A percentile compares a stretch with the other conserved stretches of the same genome.
Conservation (phyloP, 2,797 vertebrate species). For the Gallinago stenura region DNA sequence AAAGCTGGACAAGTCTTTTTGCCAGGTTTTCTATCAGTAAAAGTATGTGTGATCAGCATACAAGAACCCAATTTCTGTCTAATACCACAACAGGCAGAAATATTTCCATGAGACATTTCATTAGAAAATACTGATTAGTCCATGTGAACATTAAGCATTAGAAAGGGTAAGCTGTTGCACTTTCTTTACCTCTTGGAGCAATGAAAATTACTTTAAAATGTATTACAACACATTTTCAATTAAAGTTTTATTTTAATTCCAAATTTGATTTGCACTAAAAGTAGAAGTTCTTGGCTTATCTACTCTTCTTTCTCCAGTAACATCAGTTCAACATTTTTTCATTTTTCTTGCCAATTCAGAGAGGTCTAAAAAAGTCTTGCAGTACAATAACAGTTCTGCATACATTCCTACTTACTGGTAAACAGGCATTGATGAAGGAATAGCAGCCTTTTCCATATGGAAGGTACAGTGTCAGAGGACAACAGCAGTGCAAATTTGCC, state of each 20-base stretch:
- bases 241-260: neutral
- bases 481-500: neutral
- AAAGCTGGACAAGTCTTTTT: neutral
- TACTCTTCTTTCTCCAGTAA: neutral
- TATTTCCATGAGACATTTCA: neutral
- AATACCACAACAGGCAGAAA: neutral
- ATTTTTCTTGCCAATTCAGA: neutral
- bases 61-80: neutral
- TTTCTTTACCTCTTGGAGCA: neutral
- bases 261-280: neutral
- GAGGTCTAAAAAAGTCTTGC: neutral
- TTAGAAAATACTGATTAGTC: neutral
- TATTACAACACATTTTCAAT: neutral
- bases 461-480: neutral
- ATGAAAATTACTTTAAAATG: accelerated
- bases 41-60: neutral
- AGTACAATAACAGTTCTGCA: neutral
- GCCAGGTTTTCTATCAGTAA: neutral
- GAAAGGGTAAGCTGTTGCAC: too few species aligned
- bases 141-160: accelerated
- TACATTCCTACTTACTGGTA: neutral
- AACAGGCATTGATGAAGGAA: neutral
- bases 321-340: neutral
- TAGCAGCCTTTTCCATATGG: neutral
- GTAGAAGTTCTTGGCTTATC: neutral